phyloP scores from a whole-genome alignment of 2,113 vertebrate genomes.

The Hiodon alosoides region DNA sequence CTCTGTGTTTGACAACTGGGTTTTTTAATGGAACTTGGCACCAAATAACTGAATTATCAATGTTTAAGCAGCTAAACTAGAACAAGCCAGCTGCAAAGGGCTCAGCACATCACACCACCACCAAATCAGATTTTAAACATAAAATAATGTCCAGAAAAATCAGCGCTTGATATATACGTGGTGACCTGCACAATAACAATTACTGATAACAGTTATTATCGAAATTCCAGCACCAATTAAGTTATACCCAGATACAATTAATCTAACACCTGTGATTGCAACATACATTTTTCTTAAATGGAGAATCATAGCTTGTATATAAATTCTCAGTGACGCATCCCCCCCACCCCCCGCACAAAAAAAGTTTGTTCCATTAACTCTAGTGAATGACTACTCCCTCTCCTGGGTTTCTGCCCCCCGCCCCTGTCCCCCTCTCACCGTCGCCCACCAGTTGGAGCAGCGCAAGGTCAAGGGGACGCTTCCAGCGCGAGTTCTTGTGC shows the following conservation, averaged over 20 bases:
- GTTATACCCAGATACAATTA: conserved; percentile 10
- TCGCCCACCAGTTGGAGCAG: conserved; percentile 88
- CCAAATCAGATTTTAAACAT: conserved; percentile 57
- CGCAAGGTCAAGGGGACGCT: conserved; percentile 83
- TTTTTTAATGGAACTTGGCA: conserved; percentile 65
- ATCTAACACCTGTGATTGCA: conserved; percentile 18
- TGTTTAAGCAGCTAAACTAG: conserved; percentile 52
- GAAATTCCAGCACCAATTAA: conserved; percentile 30
- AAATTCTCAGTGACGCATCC: conserved; percentile 10
- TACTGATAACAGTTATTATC: conserved; percentile 30
- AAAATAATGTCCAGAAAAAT: conserved; percentile 51
- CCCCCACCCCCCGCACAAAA: neutral
- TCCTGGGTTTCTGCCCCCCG: conserved; percentile 10
- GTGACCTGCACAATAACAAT: conserved; percentile 52
- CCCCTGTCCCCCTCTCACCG: conserved; percentile 58
- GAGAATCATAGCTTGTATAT: neutral
- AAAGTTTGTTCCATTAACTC: neutral
- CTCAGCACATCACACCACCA: conserved; percentile 52
- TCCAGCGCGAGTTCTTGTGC: conserved; percentile 90
- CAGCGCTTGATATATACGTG: conserved; percentile 36
- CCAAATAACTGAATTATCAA: conserved; percentile 55
- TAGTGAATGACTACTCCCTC: conserved; percentile 22
- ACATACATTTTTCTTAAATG: neutral
- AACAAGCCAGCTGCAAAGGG: conserved; percentile 46
- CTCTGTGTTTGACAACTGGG: conserved; percentile 46